phyloP scores from a whole-genome alignment of 2,888 invertebrate genomes.

The Drosophila longiperda region DNA sequence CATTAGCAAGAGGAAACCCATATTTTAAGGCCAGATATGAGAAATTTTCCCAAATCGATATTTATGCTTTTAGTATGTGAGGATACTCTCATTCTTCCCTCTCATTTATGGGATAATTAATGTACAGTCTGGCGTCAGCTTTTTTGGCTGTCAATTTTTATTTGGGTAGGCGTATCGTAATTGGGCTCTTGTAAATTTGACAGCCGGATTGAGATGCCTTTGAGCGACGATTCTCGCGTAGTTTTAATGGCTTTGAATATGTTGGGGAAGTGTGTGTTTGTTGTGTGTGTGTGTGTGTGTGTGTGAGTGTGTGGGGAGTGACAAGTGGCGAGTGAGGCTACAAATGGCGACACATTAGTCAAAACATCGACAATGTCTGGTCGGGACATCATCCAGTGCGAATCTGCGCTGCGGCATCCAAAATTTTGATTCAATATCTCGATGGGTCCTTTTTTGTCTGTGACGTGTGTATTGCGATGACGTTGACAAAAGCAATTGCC shows the following conservation, averaged over 20 bases:
- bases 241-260: constrained; percentile 53
- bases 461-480: constrained; percentile 11
- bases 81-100: neutral
- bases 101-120: constrained; percentile 42
- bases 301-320: constrained; percentile 14
- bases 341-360: constrained; percentile 60
- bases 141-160: constrained; percentile 20
- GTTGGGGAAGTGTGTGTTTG: constrained; percentile 17
- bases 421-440: constrained; percentile 58
- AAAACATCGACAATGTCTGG: constrained; percentile 52
- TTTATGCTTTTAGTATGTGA: neutral
- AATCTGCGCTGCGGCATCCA: constrained; percentile 27
- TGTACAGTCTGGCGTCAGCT: constrained; percentile 35
- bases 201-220: constrained; percentile 45
- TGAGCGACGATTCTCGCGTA: constrained; percentile 48
- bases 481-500: constrained; percentile 43
- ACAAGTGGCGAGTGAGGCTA: constrained; percentile 29
- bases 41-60: constrained; percentile 8
- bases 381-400: constrained; percentile 33
- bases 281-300: constrained; percentile 9
- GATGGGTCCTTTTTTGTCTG: constrained; percentile 25
- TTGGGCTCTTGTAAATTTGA: constrained; percentile 57
- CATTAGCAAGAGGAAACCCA: neutral
- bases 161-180: constrained; percentile 34
- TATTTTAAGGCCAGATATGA: neutral